phyloP scores from a whole-genome alignment of 1,140 invertebrate species.

The Pantala flavescens region DNA sequence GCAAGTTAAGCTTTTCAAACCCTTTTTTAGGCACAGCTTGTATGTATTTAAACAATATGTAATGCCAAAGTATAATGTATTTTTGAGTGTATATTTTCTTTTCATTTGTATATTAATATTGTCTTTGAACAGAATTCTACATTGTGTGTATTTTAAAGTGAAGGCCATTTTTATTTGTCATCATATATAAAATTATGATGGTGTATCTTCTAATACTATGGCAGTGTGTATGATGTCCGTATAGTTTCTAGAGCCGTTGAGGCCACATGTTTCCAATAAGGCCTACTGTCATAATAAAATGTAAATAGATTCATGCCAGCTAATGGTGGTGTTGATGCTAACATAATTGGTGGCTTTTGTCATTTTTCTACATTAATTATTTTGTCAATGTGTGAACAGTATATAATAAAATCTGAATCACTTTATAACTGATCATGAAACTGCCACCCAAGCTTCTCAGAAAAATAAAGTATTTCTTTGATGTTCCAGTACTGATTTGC shows the following conservation, averaged over 20 bases:
- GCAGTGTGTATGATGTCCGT: conserved; percentile 4
- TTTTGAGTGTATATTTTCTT: neutral
- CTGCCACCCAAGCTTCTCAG: neutral
- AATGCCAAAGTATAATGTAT: neutral
- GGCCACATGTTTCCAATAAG: conserved; percentile 8
- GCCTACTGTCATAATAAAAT: conserved; percentile 10
- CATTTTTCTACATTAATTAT: neutral
- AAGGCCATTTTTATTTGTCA: neutral
- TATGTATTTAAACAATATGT: neutral
- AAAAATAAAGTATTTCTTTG: neutral
- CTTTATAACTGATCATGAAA: neutral
- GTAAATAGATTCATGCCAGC: conserved; percentile 9
- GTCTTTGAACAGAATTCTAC: neutral
- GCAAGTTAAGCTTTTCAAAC: neutral
- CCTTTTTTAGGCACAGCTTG: neutral
- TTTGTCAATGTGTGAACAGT: conserved; percentile 2
- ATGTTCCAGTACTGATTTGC: neutral
- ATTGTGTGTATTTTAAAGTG: neutral
- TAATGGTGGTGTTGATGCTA: conserved; percentile 6
- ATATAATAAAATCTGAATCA: neutral
- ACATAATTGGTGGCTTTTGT: neutral
- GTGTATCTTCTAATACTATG: neutral
- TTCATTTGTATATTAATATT: neutral
- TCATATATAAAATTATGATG: neutral
- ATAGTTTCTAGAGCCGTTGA: conserved; percentile 1